Evolutionary conservation across 2,797 vertebrate species (phyloP).

Genomic region (Sparus aurata): DNA sequence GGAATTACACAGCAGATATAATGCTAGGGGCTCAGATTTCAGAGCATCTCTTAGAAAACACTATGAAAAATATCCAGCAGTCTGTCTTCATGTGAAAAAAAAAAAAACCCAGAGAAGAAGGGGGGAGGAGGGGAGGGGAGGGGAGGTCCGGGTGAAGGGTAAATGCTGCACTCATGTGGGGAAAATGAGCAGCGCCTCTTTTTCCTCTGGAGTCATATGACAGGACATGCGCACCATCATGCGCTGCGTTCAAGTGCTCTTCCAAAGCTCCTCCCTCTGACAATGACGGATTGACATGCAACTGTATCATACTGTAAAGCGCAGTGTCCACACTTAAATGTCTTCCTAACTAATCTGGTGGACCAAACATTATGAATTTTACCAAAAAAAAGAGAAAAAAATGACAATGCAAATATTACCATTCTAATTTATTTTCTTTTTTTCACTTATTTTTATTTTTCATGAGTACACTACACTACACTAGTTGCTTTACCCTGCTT

Average conservation of each 20-base stretch:
- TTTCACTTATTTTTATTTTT: too few relatives aligned
- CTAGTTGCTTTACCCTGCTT: too few relatives aligned
- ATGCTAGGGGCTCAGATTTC: conserved; percentile 73
- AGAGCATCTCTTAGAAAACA: conserved; percentile 67
- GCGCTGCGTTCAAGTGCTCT: conserved; percentile 55
- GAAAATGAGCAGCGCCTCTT: conserved; percentile 72
- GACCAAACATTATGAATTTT: not conserved
- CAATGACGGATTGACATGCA: not conserved
- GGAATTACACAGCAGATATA: conserved; percentile 77
- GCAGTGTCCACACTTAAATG: not conserved
- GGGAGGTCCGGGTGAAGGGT: conserved; percentile 77
- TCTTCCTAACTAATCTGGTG: not conserved
- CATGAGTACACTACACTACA: too few relatives aligned
- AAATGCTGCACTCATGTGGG: conserved; percentile 85
- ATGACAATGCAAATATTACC: too few relatives aligned
- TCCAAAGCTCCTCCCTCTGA: not conserved
- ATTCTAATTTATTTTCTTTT: too few relatives aligned
- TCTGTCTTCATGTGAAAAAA: conserved; percentile 61
- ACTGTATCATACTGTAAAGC: too few relatives aligned
- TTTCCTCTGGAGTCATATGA: conserved; percentile 70
- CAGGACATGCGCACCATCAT: conserved; percentile 58
- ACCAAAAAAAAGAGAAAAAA: too few relatives aligned
- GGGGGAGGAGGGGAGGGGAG: not conserved
- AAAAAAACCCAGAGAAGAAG: conserved; percentile 37
- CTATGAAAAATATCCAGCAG: conserved; percentile 65